Evolutionary conservation across 2,113 vertebrate species (phyloP).

Genomic region (Phalacrocorax carbo): DNA sequence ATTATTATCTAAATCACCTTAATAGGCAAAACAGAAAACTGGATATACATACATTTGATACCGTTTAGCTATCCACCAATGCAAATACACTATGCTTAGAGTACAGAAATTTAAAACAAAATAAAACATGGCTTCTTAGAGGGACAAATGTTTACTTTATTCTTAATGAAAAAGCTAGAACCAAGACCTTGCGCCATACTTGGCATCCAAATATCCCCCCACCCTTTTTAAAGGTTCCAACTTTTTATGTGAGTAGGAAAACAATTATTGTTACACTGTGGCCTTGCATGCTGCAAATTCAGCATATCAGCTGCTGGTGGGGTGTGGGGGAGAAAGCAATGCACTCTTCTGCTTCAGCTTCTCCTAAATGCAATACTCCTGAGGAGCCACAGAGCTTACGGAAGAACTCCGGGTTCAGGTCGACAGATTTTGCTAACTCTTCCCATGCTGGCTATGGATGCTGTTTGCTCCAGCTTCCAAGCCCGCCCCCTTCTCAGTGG

Average conservation of each 20-base stretch:
- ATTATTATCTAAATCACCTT: not conserved
- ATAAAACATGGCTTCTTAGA: not conserved
- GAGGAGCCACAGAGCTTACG: not conserved
- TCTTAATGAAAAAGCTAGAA: not conserved
- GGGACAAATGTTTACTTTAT: not conserved
- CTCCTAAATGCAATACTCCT: not conserved
- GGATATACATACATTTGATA: not conserved
- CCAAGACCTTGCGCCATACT: not conserved
- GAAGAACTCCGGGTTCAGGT: not conserved
- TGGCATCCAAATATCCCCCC: not conserved
- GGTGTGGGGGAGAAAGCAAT: fast-evolving
- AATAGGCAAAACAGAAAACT: not conserved
- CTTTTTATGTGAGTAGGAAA: not conserved
- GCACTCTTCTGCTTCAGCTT: not conserved
- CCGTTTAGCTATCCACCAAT: not conserved
- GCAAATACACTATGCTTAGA: not conserved
- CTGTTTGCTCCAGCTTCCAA: not conserved
- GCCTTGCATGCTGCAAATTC: not conserved
- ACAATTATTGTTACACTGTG: not conserved
- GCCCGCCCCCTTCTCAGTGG: not conserved
- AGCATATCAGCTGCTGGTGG: not conserved
- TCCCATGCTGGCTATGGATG: not conserved
- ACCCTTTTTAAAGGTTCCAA: not conserved
- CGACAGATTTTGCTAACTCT: not conserved
- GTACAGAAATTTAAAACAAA: not conserved